Evolutionary conservation across 1,140 invertebrate genomes (phyloP), one percentile per base, ranked within the genome.

Genomic region (Drosophila repletoides): DNA sequence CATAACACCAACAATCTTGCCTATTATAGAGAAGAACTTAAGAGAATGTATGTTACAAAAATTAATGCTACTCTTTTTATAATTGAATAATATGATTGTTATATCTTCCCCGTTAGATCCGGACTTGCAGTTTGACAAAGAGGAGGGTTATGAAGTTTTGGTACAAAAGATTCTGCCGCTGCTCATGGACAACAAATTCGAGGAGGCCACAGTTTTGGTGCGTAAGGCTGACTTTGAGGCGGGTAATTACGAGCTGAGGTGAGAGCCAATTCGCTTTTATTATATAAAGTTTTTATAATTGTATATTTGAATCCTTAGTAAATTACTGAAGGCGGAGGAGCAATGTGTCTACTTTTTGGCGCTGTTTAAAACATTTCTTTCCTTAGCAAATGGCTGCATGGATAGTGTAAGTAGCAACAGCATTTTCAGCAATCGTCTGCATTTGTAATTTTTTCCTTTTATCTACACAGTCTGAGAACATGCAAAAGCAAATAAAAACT

Each of bases 401-500:
- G 65, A 88, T 45, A 84, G 75, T 24, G 88, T 89, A 74, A 53
- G 86, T 71, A 7, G 10, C 1, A 5, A 17, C 0, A 17, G 5
- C 4, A 12, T 36, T 5, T 14, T 3, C 2, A 6, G 12, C 9
- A 1, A 22, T 17, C 5, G 12, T 2, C 5, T n/a, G 1, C 7
- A 3, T 0, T 1, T 1, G 3, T 29, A 22, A 36, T n/a, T 0
- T 22, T 7, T 9, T 0, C 15, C 6, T 5, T 9, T 43, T 31
- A 1, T n/a, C 14, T 28, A 2, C 56, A 1, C 31, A 90, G 88
- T 69, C 55, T 33, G 75, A 89, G 43, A 70, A 83, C 41, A 71
- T 88, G 60, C 91, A 91, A 59, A 92, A 92, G 52, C 92, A 92
- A 72, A 91, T 92, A 65, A 91, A 89, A 46, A 91, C 92, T 5